Evolutionary conservation across 2,888 invertebrate genomes (phyloP), one percentile per base, ranked within the genome.

Genomic region (Drosophila silvestris): DNA sequence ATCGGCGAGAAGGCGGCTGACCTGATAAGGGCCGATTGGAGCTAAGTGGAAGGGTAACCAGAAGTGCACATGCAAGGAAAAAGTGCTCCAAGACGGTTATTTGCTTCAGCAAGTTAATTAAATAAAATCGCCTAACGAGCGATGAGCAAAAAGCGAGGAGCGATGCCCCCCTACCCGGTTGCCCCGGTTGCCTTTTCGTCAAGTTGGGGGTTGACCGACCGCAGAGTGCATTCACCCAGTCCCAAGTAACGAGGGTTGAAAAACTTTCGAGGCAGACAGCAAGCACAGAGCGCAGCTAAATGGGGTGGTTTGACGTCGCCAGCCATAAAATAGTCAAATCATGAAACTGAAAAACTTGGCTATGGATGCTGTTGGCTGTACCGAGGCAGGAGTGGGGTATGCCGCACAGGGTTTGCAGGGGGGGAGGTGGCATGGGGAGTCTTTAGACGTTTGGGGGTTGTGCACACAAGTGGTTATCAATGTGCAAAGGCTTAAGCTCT

Each of bases 1-100:
- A 95, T 96, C 59, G 96, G 95, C 1, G 96, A 96, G 91, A 96
- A 96, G 89, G 95, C 95, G 2, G 95, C 96, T 0, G 96, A 96
- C 91, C 93, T 96, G 91, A 95, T 96, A 26, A 71, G 70, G 14
- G 58, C 52, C 54, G 84, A 85, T 5, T 88, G 87, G 87, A 65
- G 56, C 9, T 86, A 67, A 77, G 33, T 26, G 0, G 26, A 28
- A 30, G 51, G 30, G 61, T 14, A 70, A 12, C 26, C 30, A 47
- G 28, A 65, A 57, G 59, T 32, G 32, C 32, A 44, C 30, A 16
- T 30, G 22, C 10, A 28, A 28, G n/a, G 30, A 57, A 39, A 28
- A 22, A 58, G 58, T 63, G 54, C 62, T 47, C 35, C 61, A 47
- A 67, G 66, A 47, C 44, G 22, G 69, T 67, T 76, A 63, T 68